These are phyloP conservation scores for Cataglyphis altisquamis DNA, from an alignment of 2,888 invertebrate species.

Conservation along the genomic window DNA sequence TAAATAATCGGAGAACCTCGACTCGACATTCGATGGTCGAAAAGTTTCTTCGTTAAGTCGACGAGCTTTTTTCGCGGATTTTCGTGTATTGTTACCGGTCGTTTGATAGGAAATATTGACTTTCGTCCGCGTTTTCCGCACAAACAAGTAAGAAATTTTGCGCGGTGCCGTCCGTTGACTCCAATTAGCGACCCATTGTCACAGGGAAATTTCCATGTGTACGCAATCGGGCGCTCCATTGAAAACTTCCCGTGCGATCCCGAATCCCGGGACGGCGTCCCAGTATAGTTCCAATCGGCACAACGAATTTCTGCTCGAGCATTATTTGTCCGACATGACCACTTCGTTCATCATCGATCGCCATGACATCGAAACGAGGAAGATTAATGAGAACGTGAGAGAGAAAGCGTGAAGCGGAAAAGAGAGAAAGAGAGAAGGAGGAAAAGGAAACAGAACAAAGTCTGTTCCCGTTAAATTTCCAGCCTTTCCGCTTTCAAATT, in stretches of 20 bases:
- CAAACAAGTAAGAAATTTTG: slow-evolving; percentile 49
- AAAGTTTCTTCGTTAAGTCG: slow-evolving; percentile 64
- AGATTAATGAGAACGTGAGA: slow-evolving; percentile 63
- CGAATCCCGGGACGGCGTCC: slow-evolving; percentile 7
- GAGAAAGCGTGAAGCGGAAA: slow-evolving; percentile 4
- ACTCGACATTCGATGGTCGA: neutral
- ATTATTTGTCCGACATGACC: slow-evolving; percentile 66
- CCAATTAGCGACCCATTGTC: slow-evolving; percentile 49
- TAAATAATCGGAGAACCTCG: neutral
- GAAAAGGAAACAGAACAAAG: neutral
- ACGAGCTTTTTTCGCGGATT: slow-evolving; percentile 43
- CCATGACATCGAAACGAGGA: slow-evolving; percentile 60
- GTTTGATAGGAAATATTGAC: neutral
- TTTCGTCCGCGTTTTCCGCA: slow-evolving; percentile 11
- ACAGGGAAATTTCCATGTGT: slow-evolving; percentile 14
- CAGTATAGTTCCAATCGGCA: slow-evolving; percentile 54
- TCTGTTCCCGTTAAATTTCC: slow-evolving; percentile 35
- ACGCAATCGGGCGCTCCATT: slow-evolving; percentile 40
- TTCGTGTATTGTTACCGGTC: neutral
- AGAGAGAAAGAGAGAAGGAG: neutral
- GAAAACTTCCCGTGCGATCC: slow-evolving; percentile 32
- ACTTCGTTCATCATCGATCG: slow-evolving; percentile 63
- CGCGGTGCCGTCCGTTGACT: slow-evolving; percentile 24
- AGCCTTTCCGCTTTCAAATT: slow-evolving; percentile 20
- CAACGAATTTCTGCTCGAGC: slow-evolving; percentile 45